Evolutionary conservation across 2,797 vertebrate species (phyloP).

Genomic region (Danio tinwini): DNA sequence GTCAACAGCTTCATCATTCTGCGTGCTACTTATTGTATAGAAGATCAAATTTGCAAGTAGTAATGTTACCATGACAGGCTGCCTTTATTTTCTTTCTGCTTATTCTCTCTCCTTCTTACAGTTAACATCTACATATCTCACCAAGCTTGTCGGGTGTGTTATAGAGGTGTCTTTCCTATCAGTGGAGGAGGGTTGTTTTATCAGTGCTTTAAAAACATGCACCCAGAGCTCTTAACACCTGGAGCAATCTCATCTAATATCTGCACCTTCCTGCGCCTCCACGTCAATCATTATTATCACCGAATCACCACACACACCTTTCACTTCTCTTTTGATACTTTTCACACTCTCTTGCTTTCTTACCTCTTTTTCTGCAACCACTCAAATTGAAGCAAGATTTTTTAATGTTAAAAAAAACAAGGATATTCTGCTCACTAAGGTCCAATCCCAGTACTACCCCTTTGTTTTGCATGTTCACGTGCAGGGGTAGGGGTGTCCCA

Average conservation of each 20-base stretch:
- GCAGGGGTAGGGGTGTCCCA: too few species aligned
- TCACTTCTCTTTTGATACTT: background rate
- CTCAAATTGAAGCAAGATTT: too few species aligned
- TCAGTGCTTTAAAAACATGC: conserved; percentile 21
- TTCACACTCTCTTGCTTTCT: background rate
- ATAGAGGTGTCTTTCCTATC: conserved; percentile 25
- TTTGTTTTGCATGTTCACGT: too few species aligned
- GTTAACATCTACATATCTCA: conserved; percentile 17
- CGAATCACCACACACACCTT: conserved; percentile 3
- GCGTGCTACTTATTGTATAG: background rate
- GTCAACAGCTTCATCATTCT: background rate
- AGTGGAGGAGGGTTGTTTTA: conserved; percentile 11
- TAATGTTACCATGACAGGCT: background rate
- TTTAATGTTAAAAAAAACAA: too few species aligned
- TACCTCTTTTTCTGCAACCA: background rate
- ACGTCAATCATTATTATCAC: conserved; percentile 8
- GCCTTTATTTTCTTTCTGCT: background rate
- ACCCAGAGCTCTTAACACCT: conserved; percentile 1
- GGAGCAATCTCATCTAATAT: conserved; percentile 2
- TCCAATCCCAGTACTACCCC: too few species aligned
- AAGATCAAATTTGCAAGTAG: background rate
- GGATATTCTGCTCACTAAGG: too few species aligned
- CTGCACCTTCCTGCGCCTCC: background rate
- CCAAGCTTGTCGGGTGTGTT: background rate
- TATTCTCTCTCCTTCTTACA: background rate